Evolutionary conservation across 1,140 invertebrate genomes (phyloP).

Genomic region (Rhagoletis pomonella): DNA sequence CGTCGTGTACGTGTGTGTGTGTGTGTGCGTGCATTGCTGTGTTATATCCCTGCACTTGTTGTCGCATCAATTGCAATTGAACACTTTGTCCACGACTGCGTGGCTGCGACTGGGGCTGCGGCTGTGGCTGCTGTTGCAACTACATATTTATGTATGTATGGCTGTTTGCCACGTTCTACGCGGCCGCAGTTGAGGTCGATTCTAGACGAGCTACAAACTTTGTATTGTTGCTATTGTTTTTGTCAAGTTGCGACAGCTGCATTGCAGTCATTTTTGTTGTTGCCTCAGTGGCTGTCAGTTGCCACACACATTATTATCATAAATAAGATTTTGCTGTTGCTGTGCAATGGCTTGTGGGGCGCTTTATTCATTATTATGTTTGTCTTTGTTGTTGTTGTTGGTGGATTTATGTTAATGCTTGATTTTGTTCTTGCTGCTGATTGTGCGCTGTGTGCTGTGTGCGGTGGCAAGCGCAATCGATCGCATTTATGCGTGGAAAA

Average conservation of each 20-base stretch:
- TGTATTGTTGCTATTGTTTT: not conserved
- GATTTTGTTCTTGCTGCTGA: not conserved
- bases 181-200: not conserved
- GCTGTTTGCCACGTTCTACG: not conserved
- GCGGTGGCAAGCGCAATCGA: no score
- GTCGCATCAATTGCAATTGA: conserved; percentile 52
- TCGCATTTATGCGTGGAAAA: no score
- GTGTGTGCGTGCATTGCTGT: not conserved
- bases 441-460: not conserved
- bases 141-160: not conserved
- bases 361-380: not conserved
- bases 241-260: not conserved
- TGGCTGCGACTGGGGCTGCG: conserved; percentile 7
- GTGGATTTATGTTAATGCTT: not conserved
- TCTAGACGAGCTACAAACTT: not conserved
- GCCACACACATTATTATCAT: conserved; percentile 47
- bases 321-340: conserved; percentile 27
- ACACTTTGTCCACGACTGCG: conserved; percentile 23
- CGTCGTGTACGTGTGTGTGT: not conserved
- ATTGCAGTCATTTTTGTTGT: conserved; percentile 4
- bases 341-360: not conserved
- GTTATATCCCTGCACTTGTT: conserved; percentile 40
- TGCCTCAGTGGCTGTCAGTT: not conserved
- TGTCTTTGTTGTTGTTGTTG: not conserved
- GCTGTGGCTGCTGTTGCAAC: not conserved